phyloP scores from a whole-genome alignment of 1,140 invertebrate species.

The Colletes latitarsis region DNA sequence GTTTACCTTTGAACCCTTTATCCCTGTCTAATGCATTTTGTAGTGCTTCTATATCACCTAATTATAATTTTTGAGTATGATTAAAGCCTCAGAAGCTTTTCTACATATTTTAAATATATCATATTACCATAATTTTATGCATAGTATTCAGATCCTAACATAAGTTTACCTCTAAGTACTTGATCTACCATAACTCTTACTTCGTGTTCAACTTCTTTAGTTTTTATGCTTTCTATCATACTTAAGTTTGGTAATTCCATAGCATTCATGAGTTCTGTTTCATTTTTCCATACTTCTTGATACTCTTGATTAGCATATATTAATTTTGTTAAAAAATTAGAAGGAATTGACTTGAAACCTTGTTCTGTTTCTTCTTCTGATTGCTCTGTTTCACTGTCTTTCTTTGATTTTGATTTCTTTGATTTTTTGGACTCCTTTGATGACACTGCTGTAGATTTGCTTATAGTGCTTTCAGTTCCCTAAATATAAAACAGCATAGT shows the following conservation, averaged over 20 bases:
- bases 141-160: not conserved
- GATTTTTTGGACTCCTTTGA: conserved; percentile 90
- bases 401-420: conserved; percentile 81
- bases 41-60: conserved; percentile 77
- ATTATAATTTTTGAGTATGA: not conserved
- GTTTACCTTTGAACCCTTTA: conserved; percentile 88
- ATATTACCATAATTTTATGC: too few species aligned
- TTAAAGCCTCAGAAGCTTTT: not conserved
- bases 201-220: conserved; percentile 91
- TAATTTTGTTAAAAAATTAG: conserved; percentile 81
- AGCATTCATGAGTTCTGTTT: conserved; percentile 88
- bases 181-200: conserved; percentile 92
- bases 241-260: conserved; percentile 89
- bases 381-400: conserved; percentile 82
- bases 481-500: conserved; percentile 42
- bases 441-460: conserved; percentile 88
- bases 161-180: conserved; percentile 86
- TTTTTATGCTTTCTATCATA: conserved; percentile 92
- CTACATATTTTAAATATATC: not conserved
- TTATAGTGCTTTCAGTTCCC: conserved; percentile 88
- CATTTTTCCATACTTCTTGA: conserved; percentile 90
- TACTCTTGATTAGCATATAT: conserved; percentile 80
- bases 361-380: conserved; percentile 83
- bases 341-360: conserved; percentile 80
- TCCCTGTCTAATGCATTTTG: conserved; percentile 89